Percentiles rank a stretch among this genome's conserved stretches.
phyloP scores from a whole-genome alignment of 2,797 vertebrate genomes.

The Botia almorhae region DNA sequence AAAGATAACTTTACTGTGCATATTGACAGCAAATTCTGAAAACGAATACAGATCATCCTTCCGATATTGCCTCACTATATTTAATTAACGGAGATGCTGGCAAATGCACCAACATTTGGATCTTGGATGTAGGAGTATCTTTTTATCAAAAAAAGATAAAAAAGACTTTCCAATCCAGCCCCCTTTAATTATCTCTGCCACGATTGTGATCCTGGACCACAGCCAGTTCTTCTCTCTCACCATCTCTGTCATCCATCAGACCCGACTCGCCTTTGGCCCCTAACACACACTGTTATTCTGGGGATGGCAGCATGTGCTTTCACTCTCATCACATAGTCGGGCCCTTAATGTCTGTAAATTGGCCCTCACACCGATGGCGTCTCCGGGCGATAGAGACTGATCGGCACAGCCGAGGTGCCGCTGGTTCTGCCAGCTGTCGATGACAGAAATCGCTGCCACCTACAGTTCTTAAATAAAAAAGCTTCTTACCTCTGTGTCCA shows the following conservation, averaged over 20 bases:
- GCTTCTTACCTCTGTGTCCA: constrained; percentile 31
- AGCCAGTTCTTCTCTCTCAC: constrained; percentile 1
- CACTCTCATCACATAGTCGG: constrained; percentile 38
- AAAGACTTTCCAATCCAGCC: constrained; percentile 23
- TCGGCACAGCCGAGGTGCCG: constrained; percentile 39
- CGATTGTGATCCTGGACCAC: constrained; percentile 11
- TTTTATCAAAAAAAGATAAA: too few relatives aligned
- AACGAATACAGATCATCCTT: constrained; percentile 29
- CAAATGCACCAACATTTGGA: constrained; percentile 44
- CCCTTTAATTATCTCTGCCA: constrained; percentile 18
- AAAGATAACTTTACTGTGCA: too few relatives aligned
- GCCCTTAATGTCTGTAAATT: constrained; percentile 58
- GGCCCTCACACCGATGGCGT: constrained; percentile 40
- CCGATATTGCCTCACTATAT: constrained; percentile 49
- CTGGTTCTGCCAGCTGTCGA: constrained; percentile 54
- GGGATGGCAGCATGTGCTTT: constrained; percentile 48
- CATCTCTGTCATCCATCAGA: constrained; percentile 21
- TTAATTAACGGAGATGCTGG: constrained; percentile 38
- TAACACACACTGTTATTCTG: constrained; percentile 38
- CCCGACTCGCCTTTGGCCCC: constrained; percentile 24
- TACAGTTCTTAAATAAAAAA: constrained; percentile 39
- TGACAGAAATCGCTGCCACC: constrained; percentile 38
- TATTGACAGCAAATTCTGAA: neutral
- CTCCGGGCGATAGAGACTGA: constrained; percentile 37
- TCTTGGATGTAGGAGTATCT: constrained; percentile 7